A percentile compares a stretch with the other conserved stretches of the same genome.
These are phyloP conservation scores for Xestia ashworthii DNA, from an alignment of 2,888 invertebrate species.

Conservation along the genomic window DNA sequence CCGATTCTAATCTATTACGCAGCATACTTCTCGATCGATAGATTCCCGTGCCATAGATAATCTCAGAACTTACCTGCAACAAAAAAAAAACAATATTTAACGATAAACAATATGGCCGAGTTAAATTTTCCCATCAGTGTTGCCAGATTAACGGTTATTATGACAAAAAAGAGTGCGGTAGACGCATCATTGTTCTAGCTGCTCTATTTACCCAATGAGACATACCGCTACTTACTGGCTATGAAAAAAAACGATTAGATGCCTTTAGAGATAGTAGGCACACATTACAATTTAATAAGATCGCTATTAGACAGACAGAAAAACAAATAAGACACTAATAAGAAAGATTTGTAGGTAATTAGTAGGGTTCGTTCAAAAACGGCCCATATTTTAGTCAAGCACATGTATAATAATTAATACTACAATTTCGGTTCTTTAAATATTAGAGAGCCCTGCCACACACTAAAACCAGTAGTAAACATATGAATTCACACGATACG, in stretches of 20 bases:
- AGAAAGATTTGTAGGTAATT: neutral
- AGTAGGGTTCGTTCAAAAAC: neutral
- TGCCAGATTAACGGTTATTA: slow-evolving; percentile 76
- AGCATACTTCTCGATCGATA: slow-evolving; percentile 42
- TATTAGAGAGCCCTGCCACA: too few relatives aligned
- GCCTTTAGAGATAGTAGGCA: slow-evolving; percentile 42
- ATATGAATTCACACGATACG: neutral
- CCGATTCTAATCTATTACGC: slow-evolving; percentile 28
- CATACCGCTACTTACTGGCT: slow-evolving; percentile 73
- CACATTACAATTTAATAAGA: slow-evolving; percentile 36
- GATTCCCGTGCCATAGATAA: slow-evolving; percentile 36
- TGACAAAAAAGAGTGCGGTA: slow-evolving; percentile 74
- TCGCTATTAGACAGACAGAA: neutral
- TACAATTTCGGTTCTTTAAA: too few relatives aligned
- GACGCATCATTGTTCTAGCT: slow-evolving; percentile 86
- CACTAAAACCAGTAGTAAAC: neutral
- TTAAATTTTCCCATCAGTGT: slow-evolving; percentile 74
- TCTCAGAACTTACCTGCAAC: slow-evolving; percentile 72
- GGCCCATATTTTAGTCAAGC: neutral
- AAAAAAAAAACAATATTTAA: slow-evolving; percentile 57
- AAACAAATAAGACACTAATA: neutral
- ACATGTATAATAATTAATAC: too few relatives aligned
- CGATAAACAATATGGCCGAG: slow-evolving; percentile 63
- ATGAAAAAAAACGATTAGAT: slow-evolving; percentile 62
- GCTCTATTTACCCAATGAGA: slow-evolving; percentile 85